phyloP scores from a whole-genome alignment of 2,888 invertebrate genomes.

The Thymelicus acteon region DNA sequence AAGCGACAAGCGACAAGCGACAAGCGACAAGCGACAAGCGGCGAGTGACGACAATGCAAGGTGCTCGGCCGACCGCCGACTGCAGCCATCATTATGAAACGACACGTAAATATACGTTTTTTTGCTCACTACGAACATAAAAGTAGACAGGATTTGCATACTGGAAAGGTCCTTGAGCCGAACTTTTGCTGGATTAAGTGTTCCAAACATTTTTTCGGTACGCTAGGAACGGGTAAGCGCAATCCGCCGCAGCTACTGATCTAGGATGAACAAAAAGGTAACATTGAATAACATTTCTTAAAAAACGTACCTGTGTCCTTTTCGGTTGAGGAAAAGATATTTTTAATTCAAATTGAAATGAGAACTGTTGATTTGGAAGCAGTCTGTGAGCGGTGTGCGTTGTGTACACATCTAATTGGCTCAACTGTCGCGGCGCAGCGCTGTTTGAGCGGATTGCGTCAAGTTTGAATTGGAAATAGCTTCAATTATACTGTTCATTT shows the following conservation, averaged over 20 bases:
- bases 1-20: not conserved
- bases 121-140: not conserved
- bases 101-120: slow-evolving; percentile 18
- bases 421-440: slow-evolving; percentile 14
- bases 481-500: slow-evolving; percentile 35
- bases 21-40: too few relatives aligned
- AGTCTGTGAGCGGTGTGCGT: slow-evolving; percentile 21
- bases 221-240: too few relatives aligned
- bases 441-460: slow-evolving; percentile 28
- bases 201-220: not conserved
- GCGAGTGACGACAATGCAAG: not conserved
- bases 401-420: slow-evolving; percentile 30
- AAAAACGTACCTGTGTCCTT: too few relatives aligned
- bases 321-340: not conserved
- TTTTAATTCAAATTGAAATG: slow-evolving; percentile 10
- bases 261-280: too few relatives aligned
- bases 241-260: too few relatives aligned
- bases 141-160: not conserved
- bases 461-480: slow-evolving; percentile 33
- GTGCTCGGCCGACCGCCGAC: slow-evolving; percentile 9
- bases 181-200: not conserved
- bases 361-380: slow-evolving; percentile 14
- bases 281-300: too few relatives aligned
- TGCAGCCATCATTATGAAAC: slow-evolving; percentile 26
- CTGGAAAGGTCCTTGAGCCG: slow-evolving; percentile 4